These are phyloP conservation scores for Ceyx margarethae DNA, from an alignment of 2,113 vertebrate species.

Conservation along the genomic window DNA sequence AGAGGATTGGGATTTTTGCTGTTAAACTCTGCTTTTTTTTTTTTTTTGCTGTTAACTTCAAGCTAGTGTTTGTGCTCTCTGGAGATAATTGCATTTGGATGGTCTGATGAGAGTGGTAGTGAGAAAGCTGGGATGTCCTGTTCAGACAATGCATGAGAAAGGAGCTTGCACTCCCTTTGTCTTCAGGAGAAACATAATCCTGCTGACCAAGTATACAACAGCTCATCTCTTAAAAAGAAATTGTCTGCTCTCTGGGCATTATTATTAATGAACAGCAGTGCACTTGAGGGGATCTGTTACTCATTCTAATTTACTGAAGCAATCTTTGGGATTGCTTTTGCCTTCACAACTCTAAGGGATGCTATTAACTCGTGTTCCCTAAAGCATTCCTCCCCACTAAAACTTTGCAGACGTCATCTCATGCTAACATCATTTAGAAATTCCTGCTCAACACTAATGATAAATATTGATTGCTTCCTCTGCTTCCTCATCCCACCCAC, in stretches of 20 bases:
- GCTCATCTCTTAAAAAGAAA: neutral
- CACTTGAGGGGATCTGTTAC: slow-evolving; percentile 16
- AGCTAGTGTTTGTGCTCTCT: too few relatives aligned
- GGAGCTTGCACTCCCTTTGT: neutral
- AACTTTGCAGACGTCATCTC: neutral
- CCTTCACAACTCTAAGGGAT: slow-evolving; percentile 4
- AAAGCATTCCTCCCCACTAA: slow-evolving; percentile 5
- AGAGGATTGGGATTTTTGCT: neutral
- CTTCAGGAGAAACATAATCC: neutral
- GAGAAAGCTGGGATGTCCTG: neutral
- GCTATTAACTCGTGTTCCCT: neutral
- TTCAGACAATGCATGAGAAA: neutral
- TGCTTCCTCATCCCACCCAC: neutral
- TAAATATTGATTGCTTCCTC: slow-evolving; percentile 10
- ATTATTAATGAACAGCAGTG: slow-evolving; percentile 29
- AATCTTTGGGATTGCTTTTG: slow-evolving; percentile 3
- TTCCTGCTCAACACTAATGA: neutral
- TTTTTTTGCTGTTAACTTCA: neutral
- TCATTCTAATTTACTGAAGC: slow-evolving; percentile 21
- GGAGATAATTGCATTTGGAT: neutral
- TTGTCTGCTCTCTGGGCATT: neutral
- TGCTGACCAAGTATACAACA: slow-evolving; percentile 16
- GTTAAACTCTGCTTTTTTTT: neutral
- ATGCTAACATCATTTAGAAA: neutral
- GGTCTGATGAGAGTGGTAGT: neutral